Conservation (phyloP, 1,140 invertebrate genomes). For the Eueides isabella region DNA sequence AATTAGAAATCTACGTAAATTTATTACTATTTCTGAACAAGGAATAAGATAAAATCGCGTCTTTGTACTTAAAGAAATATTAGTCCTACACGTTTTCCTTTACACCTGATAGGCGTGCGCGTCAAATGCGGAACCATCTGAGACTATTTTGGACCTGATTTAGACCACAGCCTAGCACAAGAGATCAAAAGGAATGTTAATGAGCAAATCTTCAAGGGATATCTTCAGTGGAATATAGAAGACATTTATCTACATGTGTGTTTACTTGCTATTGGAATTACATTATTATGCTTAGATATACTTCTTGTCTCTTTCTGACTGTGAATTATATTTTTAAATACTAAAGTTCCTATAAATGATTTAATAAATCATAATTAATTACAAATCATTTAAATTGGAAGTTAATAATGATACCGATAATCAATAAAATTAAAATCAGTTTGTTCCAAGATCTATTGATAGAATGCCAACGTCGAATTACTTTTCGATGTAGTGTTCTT, state of each 20-base stretch:
- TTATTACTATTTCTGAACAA: neutral
- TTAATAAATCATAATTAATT: too few species aligned
- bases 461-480: constrained; percentile 34
- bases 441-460: constrained; percentile 27
- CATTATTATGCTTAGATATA: neutral
- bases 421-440: too few species aligned
- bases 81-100: constrained; percentile 36
- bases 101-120: constrained; percentile 68
- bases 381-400: too few species aligned
- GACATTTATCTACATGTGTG: neutral
- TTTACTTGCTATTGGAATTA: neutral
- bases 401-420: too few species aligned
- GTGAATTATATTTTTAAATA: too few species aligned
- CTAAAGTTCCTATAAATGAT: too few species aligned
- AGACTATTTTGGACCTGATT: constrained; percentile 74
- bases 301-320: too few species aligned
- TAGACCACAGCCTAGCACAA: constrained; percentile 69
- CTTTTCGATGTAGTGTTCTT: constrained; percentile 30
- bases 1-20: neutral
- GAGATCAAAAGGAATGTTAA: constrained; percentile 70
- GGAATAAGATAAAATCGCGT: neutral
- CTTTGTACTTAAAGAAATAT: neutral
- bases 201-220: constrained; percentile 34
- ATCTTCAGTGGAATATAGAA: constrained; percentile 18
- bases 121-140: constrained; percentile 70